A percentile compares a stretch with the other conserved stretches of the same genome.
Evolutionary conservation across 1,140 invertebrate genomes (phyloP).

Genomic region (Neotoxoptera formosana): DNA sequence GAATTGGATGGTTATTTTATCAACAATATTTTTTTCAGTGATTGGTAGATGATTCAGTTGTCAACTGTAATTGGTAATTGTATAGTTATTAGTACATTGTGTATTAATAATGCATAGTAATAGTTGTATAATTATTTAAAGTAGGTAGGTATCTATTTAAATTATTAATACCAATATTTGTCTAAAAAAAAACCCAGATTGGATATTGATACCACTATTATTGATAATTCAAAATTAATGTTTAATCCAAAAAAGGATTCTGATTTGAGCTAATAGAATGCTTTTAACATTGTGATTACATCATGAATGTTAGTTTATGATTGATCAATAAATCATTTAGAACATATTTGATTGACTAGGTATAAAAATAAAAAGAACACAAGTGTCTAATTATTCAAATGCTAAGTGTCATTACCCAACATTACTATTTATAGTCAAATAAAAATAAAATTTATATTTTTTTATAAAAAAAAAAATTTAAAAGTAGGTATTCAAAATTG

Average conservation of each 20-base stretch:
- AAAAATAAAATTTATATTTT: too few species aligned
- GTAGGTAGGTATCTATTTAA: too few species aligned
- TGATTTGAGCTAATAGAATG: too few species aligned
- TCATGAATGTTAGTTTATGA: too few species aligned
- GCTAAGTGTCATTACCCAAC: background rate
- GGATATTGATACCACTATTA: background rate
- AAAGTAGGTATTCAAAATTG: too few species aligned
- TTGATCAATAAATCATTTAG: too few species aligned
- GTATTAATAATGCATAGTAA: too few species aligned
- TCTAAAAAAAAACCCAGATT: background rate
- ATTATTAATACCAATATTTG: background rate
- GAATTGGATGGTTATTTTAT: background rate
- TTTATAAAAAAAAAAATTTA: too few species aligned
- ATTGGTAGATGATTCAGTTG: background rate
- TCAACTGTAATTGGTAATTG: background rate
- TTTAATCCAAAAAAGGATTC: too few species aligned
- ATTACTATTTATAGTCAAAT: background rate
- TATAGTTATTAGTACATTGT: too few species aligned
- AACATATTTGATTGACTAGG: background rate
- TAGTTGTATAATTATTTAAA: too few species aligned
- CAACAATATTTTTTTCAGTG: background rate
- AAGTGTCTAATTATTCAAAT: background rate
- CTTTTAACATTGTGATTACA: too few species aligned
- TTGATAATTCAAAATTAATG: background rate
- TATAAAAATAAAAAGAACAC: background rate